phyloP scores from a whole-genome alignment of 1,140 invertebrate genomes.

The Drosophila erecta region DNA sequence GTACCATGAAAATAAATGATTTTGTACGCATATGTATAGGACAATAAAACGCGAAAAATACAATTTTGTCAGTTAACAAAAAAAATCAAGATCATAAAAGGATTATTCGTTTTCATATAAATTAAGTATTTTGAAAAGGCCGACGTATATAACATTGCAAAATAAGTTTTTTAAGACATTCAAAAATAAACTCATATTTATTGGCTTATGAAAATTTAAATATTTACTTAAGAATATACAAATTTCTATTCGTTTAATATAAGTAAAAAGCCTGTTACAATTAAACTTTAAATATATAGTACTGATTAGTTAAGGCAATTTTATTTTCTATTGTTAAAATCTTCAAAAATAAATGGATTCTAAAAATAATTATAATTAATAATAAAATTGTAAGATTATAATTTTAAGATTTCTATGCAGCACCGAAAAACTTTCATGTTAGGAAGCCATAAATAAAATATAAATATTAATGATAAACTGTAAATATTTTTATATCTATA shows the following conservation, averaged over 20 bases:
- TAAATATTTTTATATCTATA: slow-evolving; percentile 31
- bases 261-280: slow-evolving; percentile 41
- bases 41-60: too few relatives aligned
- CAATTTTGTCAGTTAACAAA: too few relatives aligned
- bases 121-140: background rate
- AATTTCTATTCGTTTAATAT: slow-evolving; percentile 27
- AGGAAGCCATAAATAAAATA: slow-evolving; percentile 33
- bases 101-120: background rate
- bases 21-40: too few relatives aligned
- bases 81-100: background rate
- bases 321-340: slow-evolving; percentile 67
- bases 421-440: slow-evolving; percentile 35
- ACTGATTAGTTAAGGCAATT: slow-evolving; percentile 77
- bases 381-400: slow-evolving; percentile 27
- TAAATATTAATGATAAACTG: slow-evolving; percentile 25
- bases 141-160: background rate
- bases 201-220: background rate
- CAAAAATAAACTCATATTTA: background rate
- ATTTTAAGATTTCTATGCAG: slow-evolving; percentile 37
- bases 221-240: slow-evolving; percentile 6
- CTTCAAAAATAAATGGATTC: slow-evolving; percentile 42
- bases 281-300: slow-evolving; percentile 53
- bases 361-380: slow-evolving; percentile 23
- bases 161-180: too few relatives aligned
- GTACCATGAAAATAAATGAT: too few relatives aligned